Evolutionary conservation across 64 coral and sea anemone genomes (phyloP), one percentile per base, ranked within the genome.

Genomic region (Hydrozoanthus tunicans): DNA sequence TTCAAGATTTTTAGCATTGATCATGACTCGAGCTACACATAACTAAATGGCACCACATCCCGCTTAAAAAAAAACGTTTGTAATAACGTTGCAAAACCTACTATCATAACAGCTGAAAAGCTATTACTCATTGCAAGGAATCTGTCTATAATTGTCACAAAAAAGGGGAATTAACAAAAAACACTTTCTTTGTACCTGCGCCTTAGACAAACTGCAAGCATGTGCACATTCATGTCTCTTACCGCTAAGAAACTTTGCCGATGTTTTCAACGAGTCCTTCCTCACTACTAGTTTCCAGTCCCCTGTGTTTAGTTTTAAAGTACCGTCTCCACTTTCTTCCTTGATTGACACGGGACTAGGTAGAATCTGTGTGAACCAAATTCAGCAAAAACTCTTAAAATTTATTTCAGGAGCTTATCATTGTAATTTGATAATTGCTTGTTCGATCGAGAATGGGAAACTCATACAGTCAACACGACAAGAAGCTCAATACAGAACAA

Each of bases 251-350:
- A 72, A 23, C 20, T 59, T 73, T 12, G 83, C 66, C 9, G 8
- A n/a, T 9, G 53, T 53, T 56, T 13, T 12, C 23, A 86, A 23
- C 15, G 83, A 86, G 12, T 56, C 67, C 12, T 54, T 53, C 12
- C 23, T 59, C 5, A 73, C 83, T 27, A 86, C 66, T 3, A 73
- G 9, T 5, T 70, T 70, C 83, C 83, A 86, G 83, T 86, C 83
- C 25, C 83, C 83, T 17, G 67, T 86, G 53, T 71, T 86, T 23
- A 86, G 83, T 6, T 86, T 73, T 32, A 86, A 12, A 7, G 10
- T 72, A 1, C 54, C 83, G 26, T 52, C 53, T 59, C 51, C 67
- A 27, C 10, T 73, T 11, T 56, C 66, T 9, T 72, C 67, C 53
- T 17, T 86, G n/a, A 86, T 72, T 17, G 23, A 10, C 15, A 71